phyloP scores from a whole-genome alignment of 2,888 invertebrate genomes.

The Eupithecia abbreviata region DNA sequence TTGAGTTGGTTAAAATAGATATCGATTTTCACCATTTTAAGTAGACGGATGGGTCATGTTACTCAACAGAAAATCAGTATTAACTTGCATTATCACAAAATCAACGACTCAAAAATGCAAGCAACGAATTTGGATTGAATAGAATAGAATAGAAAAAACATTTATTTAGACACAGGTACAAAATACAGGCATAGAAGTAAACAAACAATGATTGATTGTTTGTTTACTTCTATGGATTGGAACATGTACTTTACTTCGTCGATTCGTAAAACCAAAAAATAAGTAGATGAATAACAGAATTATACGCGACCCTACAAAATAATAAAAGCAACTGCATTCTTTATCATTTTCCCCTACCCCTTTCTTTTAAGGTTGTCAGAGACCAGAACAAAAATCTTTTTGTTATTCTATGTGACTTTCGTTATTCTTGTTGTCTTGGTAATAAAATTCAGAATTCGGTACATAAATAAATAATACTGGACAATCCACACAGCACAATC shows the following conservation, averaged over 20 bases:
- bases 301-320: no score
- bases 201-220: no score
- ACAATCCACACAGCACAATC: no score
- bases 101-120: neutral
- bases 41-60: neutral
- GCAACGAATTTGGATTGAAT: neutral
- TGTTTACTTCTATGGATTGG: no score
- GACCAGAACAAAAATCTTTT: neutral
- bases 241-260: no score
- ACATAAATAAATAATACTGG: no score
- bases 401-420: neutral
- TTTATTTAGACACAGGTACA: no score
- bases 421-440: neutral
- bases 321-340: no score
- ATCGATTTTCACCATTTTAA: neutral
- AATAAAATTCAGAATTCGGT: neutral
- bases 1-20: neutral
- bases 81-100: neutral
- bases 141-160: no score
- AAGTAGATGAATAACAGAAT: no score
- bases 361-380: neutral
- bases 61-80: neutral
- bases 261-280: no score
- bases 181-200: no score
- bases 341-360: neutral